Conservation (phyloP, 2,113 vertebrate species). For the Microtus ochrogaster region DNA sequence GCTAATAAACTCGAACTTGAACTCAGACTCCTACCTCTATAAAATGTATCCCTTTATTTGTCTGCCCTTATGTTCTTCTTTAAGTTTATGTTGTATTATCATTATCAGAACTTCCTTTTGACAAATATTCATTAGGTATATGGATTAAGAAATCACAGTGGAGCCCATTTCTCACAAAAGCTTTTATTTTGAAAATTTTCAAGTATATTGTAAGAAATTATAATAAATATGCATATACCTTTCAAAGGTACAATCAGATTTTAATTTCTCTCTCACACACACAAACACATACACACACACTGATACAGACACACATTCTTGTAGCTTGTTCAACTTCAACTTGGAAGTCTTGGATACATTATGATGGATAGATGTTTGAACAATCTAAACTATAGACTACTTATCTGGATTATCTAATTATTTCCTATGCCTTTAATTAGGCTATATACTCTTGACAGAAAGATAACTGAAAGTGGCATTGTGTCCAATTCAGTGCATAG, state of each 20-base stretch:
- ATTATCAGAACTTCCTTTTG: not conserved
- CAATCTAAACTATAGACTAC: not conserved
- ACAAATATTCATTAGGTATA: not conserved
- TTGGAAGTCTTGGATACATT: not conserved
- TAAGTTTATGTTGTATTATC: not conserved
- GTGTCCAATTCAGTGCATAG: not conserved
- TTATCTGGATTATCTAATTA: not conserved
- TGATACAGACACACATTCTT: not conserved
- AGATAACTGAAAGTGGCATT: not conserved
- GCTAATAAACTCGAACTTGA: not conserved
- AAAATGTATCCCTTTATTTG: fast-evolving
- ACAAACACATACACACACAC: not conserved
- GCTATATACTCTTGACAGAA: not conserved
- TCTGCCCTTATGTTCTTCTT: not conserved
- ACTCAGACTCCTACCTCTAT: not conserved
- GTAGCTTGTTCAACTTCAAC: not conserved
- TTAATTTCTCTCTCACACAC: not conserved
- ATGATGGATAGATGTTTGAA: not conserved
- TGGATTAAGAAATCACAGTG: not conserved
- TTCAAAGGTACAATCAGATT: not conserved
- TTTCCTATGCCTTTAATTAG: not conserved
- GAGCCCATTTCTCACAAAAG: not conserved
- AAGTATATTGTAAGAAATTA: not conserved
- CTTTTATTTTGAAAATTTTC: not conserved
- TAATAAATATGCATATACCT: not conserved